These are phyloP conservation scores for Arnoldichthys spilopterus DNA, from an alignment of 2,797 vertebrate species.

Conservation along the genomic window DNA sequence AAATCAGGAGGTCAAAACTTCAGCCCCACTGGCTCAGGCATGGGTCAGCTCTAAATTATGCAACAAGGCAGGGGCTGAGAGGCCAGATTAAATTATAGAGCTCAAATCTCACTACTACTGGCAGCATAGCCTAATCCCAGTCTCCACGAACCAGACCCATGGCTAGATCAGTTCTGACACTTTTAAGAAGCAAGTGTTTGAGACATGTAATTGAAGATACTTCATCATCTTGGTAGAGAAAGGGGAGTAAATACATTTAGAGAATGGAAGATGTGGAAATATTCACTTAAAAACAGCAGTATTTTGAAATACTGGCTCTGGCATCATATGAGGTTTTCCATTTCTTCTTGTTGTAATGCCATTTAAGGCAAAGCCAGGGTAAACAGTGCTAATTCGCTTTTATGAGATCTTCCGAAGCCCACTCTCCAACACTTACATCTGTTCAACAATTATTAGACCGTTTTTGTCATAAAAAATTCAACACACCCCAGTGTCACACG, in stretches of 20 bases:
- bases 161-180: not conserved
- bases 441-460: conserved; percentile 99
- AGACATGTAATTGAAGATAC: not conserved
- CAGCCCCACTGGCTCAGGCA: conserved; percentile 60
- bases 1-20: conserved; percentile 74
- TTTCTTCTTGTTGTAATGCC: conserved; percentile 40
- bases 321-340: not conserved
- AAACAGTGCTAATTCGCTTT: conserved; percentile 95
- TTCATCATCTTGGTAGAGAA: not conserved
- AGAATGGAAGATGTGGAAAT: not conserved
- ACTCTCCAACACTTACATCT: conserved; percentile 97
- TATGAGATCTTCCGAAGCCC: conserved; percentile 91
- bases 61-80: conserved; percentile 61
- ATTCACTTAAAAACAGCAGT: not conserved
- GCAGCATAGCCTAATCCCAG: conserved; percentile 53
- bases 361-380: conserved; percentile 77
- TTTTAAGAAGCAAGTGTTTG: not conserved
- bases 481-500: conserved; percentile 93
- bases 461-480: conserved; percentile 99
- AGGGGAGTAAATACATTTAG: not conserved
- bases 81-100: conserved; percentile 69
- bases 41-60: conserved; percentile 74
- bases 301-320: not conserved
- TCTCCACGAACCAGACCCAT: conserved; percentile 46
- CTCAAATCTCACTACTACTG: conserved; percentile 66